Evolutionary conservation across 2,888 invertebrate genomes (phyloP), one percentile per base, ranked within the genome.

Genomic region (Nysson spinosus): DNA sequence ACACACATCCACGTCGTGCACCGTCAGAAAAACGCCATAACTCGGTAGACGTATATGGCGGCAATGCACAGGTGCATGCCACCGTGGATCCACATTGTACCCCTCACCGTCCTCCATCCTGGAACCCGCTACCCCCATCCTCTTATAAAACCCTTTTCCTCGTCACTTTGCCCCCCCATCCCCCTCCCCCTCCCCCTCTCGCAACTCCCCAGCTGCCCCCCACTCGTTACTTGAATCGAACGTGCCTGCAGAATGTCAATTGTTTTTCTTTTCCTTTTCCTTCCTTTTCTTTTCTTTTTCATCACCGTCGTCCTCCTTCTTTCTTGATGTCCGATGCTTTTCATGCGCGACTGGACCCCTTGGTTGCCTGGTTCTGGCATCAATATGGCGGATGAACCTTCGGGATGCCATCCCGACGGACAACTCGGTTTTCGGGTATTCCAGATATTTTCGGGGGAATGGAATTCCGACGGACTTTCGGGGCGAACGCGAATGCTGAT

Each of bases 21-120:
- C 50, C 71, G 74, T 62, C 44, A 83, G 85, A 85, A 86, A 86
- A 85, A 85, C 85, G 81, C 85, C 85, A 86, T 86, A 85, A 85
- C 83, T 85, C 63, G 77, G 81, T n/a, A 72, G 77, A 81, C 85
- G 80, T 84, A 85, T 85, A 85, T 84, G 85, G 86, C 81, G 83
- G 82, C 81, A 83, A 83, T 81, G 86, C 83, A 83, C 86, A 85
- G 86, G 85, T 86, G 86, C 86, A 80, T 81, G 65, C 73, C 72
- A 70, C 76, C 70, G 72, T 75, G 76, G 63, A 46, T 76, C 66
- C 66, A 69, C n/a, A n/a, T n/a, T n/a, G n/a, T n/a, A n/a, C n/a
- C n/a, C n/a, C n/a, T n/a, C n/a, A n/a, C n/a, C n/a, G n/a, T n/a
- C n/a, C 69, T 62, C 69, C 77, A 54, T 55, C 37, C 55, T 35